A percentile compares a stretch with the other conserved stretches of the same genome.
Conservation (phyloP, 1,140 invertebrate species). For the Drosophila lini region DNA sequence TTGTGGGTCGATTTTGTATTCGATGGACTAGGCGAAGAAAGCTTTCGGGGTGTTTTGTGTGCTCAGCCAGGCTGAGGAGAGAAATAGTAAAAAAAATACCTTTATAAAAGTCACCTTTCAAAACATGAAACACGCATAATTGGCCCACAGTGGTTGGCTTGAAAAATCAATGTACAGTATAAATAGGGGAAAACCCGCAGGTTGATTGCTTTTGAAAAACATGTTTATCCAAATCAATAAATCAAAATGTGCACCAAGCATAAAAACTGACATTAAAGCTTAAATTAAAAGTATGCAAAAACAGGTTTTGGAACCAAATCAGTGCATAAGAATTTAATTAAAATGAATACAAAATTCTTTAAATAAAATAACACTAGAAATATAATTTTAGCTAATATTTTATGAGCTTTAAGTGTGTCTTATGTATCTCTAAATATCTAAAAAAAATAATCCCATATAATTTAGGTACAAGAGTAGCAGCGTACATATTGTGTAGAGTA, state of each 20-base stretch:
- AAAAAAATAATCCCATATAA: no score
- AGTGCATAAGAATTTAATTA: no score
- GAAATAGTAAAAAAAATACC: slow-evolving; percentile 7
- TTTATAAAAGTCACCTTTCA: slow-evolving; percentile 11
- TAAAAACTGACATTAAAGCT: neutral
- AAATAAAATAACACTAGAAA: no score
- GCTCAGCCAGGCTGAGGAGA: neutral
- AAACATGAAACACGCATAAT: slow-evolving; percentile 15
- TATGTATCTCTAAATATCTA: no score
- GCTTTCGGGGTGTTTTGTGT: slow-evolving; percentile 12
- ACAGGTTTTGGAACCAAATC: neutral
- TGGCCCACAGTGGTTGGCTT: slow-evolving; percentile 8
- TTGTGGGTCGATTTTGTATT: slow-evolving; percentile 40
- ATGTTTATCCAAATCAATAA: slow-evolving; percentile 14
- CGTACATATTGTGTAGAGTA: no score
- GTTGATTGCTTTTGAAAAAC: slow-evolving; percentile 5
- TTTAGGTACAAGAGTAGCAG: no score
- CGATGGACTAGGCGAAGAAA: slow-evolving; percentile 20
- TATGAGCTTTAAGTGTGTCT: no score
- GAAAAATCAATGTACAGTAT: slow-evolving; percentile 11
- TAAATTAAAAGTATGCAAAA: neutral
- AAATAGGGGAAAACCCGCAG: neutral
- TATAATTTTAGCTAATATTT: no score
- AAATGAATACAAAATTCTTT: no score
- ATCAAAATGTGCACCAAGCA: slow-evolving; percentile 7